Conservation (phyloP, 2,888 invertebrate genomes). For the Hyposoter didymator region DNA sequence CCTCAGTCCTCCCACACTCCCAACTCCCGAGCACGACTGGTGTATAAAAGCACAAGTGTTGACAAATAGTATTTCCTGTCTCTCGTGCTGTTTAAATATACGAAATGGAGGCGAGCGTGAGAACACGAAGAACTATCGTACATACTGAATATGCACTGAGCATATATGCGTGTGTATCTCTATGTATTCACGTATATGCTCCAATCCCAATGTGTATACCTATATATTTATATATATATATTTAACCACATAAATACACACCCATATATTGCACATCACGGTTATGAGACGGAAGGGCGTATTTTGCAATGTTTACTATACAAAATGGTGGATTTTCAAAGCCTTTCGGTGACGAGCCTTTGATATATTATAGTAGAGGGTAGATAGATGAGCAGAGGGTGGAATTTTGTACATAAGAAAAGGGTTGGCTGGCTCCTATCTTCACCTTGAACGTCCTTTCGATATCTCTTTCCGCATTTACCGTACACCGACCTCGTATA, state of each 20-base stretch:
- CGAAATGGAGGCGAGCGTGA: constrained; percentile 69
- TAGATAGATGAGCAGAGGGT: constrained; percentile 15
- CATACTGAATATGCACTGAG: constrained; percentile 34
- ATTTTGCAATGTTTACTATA: background rate
- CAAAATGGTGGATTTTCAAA: background rate
- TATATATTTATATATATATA: background rate
- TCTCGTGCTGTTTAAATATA: constrained; percentile 73
- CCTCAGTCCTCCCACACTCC: constrained; percentile 26
- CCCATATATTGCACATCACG: background rate
- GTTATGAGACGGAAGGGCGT: constrained; percentile 16
- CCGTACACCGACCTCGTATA: background rate
- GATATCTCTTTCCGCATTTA: constrained; percentile 39
- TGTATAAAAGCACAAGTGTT: constrained; percentile 76
- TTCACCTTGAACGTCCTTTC: constrained; percentile 49
- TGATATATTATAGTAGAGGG: constrained; percentile 5
- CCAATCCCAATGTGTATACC: too few relatives aligned
- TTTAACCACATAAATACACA: constrained; percentile 9
- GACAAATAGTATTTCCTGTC: constrained; percentile 77
- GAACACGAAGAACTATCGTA: constrained; percentile 32
- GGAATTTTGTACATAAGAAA: constrained; percentile 30
- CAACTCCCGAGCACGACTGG: constrained; percentile 39
- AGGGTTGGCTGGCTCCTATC: constrained; percentile 47
- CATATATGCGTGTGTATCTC: background rate
- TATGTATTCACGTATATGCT: background rate
- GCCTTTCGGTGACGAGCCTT: background rate